Base-by-base conservation (phyloP, 2,888 invertebrate genomes). In the Sinotaia quadrata region DNA sequence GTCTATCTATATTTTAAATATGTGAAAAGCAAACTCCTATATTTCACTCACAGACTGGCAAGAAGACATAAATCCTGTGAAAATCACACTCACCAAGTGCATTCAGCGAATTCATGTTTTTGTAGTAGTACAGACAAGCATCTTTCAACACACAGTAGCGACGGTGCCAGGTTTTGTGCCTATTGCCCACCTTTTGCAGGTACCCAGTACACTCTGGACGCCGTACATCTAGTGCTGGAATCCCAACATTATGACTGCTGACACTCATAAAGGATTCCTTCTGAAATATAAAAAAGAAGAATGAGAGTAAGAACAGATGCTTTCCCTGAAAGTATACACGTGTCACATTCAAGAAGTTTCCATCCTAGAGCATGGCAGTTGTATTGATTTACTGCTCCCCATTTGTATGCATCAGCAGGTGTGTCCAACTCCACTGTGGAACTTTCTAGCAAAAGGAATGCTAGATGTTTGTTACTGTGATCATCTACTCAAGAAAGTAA, bases 91-190 rank as follows among this genome's bases (percentile, higher is more conserved):
- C 89, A 95, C 97, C 97, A 88, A 95, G 93, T 75, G 97, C 95
- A 86, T 91, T 93, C 87, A 94, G 94, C 81, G 96, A 93, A 85
- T 93, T 94, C 4, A 93, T 93, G 87, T 96, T 95, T 78, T 93
- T 93, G 89, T 96, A 97, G 89, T 97, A 96, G 89, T 96, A 97
- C 31, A 97, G 91, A 80, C 96, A 96, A 52, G 96, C 97, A 87
- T 97, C 96, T 88, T 97, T 97, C 56, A 97, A 91, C 41, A 98
- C 94, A 90, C 96, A 97, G 90, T 96, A 97, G 63, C 96, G 91
- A 83, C 94, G 93, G 72, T 94, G 94, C 96, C 97, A 97, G 27
- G 94, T 93, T 79, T 90, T 90, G 84, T 94, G 94, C 91, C 95
- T 77, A 59, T 87, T 83, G 41, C 89, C 89, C 75, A 96, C 91